Conservation (phyloP, 2,888 invertebrate genomes). For the Scaptomyza parva region DNA sequence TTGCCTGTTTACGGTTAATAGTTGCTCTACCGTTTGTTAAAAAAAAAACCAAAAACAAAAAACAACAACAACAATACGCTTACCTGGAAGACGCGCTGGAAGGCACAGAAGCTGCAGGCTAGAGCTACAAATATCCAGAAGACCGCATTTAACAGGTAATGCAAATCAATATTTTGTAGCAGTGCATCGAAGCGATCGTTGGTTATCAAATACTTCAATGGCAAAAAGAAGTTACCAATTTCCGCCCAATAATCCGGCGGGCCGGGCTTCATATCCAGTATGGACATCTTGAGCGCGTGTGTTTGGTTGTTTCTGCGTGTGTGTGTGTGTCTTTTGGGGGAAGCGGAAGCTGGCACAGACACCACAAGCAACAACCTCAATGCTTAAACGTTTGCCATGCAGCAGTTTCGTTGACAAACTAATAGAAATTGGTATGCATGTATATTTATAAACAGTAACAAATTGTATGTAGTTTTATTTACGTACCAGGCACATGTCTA, state of each 20-base stretch:
- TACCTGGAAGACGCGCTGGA: conserved; percentile 83
- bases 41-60: neutral
- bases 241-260: conserved; percentile 83
- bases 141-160: conserved; percentile 83
- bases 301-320: conserved; percentile 1
- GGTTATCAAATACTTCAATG: conserved; percentile 82
- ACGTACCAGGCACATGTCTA: conserved; percentile 28
- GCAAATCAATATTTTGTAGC: conserved; percentile 82
- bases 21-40: neutral
- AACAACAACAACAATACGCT: neutral
- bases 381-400: conserved; percentile 46
- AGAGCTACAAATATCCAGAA: conserved; percentile 84
- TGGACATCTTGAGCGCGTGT: conserved; percentile 72
- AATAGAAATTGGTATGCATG: conserved; percentile 24
- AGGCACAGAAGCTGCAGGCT: conserved; percentile 80
- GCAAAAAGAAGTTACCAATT: conserved; percentile 83
- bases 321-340: neutral
- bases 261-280: conserved; percentile 83
- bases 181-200: conserved; percentile 82
- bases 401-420: conserved; percentile 46
- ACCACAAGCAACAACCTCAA: conserved; percentile 17
- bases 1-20: no score
- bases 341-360: conserved; percentile 6
- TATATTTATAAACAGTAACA: conserved; percentile 62
- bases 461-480: conserved; percentile 39